phyloP scores from a whole-genome alignment of 2,888 invertebrate genomes.

The Trilocha varians region DNA sequence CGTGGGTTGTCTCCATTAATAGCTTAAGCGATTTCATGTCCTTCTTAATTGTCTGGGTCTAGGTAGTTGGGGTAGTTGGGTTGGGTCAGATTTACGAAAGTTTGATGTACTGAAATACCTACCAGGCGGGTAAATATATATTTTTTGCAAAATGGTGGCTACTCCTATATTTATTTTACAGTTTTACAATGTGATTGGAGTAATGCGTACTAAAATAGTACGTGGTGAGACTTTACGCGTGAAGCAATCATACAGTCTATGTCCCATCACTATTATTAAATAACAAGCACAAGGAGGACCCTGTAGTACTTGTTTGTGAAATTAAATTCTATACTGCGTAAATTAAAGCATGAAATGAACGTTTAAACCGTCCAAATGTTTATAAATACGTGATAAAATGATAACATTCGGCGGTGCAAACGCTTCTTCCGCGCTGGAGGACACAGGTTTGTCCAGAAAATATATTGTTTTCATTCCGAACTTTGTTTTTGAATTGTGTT shows the following conservation, averaged over 20 bases:
- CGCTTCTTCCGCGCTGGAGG: conserved; percentile 53
- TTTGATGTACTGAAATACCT: too few species aligned
- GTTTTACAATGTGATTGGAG: too few species aligned
- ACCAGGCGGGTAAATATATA: too few species aligned
- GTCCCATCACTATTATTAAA: conserved; percentile 55
- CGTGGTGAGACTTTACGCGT: background rate
- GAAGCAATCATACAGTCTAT: background rate
- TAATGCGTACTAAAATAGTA: too few species aligned
- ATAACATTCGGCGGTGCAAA: conserved; percentile 61
- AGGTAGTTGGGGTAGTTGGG: too few species aligned
- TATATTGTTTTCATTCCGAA: conserved; percentile 22
- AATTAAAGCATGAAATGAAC: conserved; percentile 36
- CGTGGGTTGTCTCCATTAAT: too few species aligned
- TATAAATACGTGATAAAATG: conserved; percentile 55
- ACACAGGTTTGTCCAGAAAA: conserved; percentile 41
- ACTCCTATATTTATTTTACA: too few species aligned
- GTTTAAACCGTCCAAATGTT: conserved; percentile 50
- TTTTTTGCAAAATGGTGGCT: too few species aligned
- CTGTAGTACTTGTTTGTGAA: conserved; percentile 40
- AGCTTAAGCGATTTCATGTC: too few species aligned
- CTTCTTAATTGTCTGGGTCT: too few species aligned
- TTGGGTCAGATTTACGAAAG: too few species aligned
- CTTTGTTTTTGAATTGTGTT: conserved; percentile 32
- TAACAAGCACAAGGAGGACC: conserved; percentile 41
- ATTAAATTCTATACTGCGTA: conserved; percentile 37